A percentile compares a stretch with the other conserved stretches of the same genome.
phyloP scores from a whole-genome alignment of 2,888 invertebrate genomes.

The Pilophorus perplexus region DNA sequence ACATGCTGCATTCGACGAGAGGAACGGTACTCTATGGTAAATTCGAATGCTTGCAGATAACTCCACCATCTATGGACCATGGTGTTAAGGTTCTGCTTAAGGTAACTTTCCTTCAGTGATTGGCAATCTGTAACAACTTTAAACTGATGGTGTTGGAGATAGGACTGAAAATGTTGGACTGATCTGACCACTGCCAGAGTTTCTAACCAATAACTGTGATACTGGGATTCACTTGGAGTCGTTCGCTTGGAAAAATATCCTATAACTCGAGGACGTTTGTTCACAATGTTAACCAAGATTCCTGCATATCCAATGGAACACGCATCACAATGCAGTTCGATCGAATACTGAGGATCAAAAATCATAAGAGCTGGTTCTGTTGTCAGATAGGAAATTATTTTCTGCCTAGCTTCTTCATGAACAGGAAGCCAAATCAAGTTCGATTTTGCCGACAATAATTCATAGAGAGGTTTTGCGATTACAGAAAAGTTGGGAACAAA shows the following conservation, averaged over 20 bases:
- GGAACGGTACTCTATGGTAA: constrained; percentile 47
- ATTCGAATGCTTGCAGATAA: constrained; percentile 10
- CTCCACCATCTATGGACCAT: constrained; percentile 24
- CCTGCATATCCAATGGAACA: constrained; percentile 19
- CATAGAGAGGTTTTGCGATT: background rate
- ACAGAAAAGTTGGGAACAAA: constrained; percentile 2
- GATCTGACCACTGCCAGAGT: constrained; percentile 51
- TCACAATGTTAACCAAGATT: background rate
- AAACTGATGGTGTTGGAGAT: constrained; percentile 50
- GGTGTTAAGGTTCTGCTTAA: constrained; percentile 3
- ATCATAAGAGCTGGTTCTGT: constrained; percentile 2
- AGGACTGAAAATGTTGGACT: constrained; percentile 51
- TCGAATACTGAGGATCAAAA: constrained; percentile 1
- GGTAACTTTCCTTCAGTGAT: constrained; percentile 49
- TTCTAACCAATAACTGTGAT: constrained; percentile 48
- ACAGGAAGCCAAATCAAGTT: constrained; percentile 1
- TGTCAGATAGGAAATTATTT: constrained; percentile 18
- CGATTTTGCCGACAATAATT: background rate
- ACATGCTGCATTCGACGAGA: constrained; percentile 50
- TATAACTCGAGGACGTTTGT: background rate
- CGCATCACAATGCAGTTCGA: constrained; percentile 17
- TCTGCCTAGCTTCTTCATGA: constrained; percentile 7
- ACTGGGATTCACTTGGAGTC: background rate
- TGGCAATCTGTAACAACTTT: constrained; percentile 51
- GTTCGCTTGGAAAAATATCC: constrained; percentile 15